Percentiles rank a stretch among this genome's conserved stretches.
Evolutionary conservation across 2,113 vertebrate species (phyloP).

Genomic region (Cinclus mexicanus): DNA sequence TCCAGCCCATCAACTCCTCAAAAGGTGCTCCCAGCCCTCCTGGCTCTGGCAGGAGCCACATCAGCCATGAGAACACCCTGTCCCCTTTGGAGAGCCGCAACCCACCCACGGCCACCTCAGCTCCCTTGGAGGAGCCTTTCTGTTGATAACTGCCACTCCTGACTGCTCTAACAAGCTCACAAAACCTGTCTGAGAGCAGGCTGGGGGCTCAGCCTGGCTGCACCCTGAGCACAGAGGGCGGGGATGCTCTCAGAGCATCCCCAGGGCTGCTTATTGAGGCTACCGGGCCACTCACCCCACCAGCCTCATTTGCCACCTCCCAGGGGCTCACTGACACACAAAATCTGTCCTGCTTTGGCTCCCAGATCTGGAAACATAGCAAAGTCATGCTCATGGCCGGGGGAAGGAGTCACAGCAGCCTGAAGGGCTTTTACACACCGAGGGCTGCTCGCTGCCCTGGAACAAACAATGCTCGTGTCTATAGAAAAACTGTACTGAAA

Average conservation of each 20-base stretch:
- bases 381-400: background rate
- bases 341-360: background rate
- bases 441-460: background rate
- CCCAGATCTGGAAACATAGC: background rate
- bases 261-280: background rate
- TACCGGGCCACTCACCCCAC: background rate
- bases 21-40: background rate
- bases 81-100: background rate
- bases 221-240: background rate
- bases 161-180: background rate
- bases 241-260: fast-evolving
- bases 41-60: fast-evolving
- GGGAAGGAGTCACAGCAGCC: background rate
- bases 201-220: background rate
- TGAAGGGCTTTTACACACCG: background rate
- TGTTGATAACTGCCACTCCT: background rate
- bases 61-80: fast-evolving
- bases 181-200: background rate
- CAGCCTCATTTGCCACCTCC: background rate
- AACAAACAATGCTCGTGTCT: background rate
- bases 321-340: background rate
- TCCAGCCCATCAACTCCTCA: background rate
- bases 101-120: fast-evolving
- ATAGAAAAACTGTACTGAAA: background rate
- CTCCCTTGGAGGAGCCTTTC: background rate